Percentiles rank a stretch among this genome's conserved stretches.
Evolutionary conservation across 1,140 invertebrate species (phyloP).

Genomic region (Asobara japonica): DNA sequence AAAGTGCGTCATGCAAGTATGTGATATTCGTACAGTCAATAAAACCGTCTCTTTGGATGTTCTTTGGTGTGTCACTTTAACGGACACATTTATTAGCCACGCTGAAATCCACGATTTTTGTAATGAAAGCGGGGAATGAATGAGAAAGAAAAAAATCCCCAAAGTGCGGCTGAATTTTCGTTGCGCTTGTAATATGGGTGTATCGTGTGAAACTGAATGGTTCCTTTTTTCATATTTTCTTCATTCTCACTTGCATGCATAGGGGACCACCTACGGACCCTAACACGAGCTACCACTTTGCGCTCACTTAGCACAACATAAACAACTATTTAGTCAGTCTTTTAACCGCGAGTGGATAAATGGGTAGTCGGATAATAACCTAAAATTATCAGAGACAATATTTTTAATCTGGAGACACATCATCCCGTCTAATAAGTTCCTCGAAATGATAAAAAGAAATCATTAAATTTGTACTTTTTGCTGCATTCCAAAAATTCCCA

Average conservation of each 20-base stretch:
- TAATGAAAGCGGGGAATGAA: not conserved
- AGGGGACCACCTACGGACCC: constrained; percentile 52
- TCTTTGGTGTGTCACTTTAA: not conserved
- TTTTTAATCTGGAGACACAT: not conserved
- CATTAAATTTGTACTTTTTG: too few species aligned
- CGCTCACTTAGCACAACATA: constrained; percentile 57
- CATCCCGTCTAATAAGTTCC: not conserved
- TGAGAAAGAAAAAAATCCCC: not conserved
- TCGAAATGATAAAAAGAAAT: too few species aligned
- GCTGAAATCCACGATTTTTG: not conserved
- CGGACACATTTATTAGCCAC: not conserved
- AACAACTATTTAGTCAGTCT: constrained; percentile 50
- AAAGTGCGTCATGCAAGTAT: too few species aligned
- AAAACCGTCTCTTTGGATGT: not conserved
- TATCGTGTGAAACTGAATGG: not conserved
- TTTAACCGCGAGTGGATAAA: constrained; percentile 36
- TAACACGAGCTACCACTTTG: constrained; percentile 61
- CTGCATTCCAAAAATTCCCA: not conserved
- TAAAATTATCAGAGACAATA: not conserved
- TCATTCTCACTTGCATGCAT: constrained; percentile 11
- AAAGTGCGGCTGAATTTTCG: not conserved
- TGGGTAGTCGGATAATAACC: constrained; percentile 3
- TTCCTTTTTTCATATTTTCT: constrained; percentile 23
- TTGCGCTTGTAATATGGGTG: not conserved
- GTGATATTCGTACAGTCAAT: too few species aligned